Percentiles rank a stretch among this genome's conserved stretches.
Conservation (phyloP, 2,113 vertebrate genomes). For the Melanotaenia duboulayi region DNA sequence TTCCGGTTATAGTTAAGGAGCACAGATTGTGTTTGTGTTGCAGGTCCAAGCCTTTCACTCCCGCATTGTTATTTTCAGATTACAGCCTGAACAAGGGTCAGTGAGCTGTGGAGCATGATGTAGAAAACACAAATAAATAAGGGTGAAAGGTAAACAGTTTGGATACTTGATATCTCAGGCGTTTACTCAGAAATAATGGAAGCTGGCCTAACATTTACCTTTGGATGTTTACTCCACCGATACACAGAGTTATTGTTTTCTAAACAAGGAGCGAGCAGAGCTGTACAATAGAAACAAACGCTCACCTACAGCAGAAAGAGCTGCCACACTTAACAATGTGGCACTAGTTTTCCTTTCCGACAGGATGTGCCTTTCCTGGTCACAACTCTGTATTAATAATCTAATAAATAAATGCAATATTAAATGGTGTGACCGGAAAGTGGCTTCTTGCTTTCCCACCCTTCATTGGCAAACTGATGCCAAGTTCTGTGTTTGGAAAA, state of each 20-base stretch:
- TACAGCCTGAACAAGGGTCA: constrained; percentile 1
- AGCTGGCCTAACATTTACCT: constrained; percentile 64
- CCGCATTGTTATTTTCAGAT: constrained; percentile 46
- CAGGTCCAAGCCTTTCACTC: constrained; percentile 27
- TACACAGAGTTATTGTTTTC: constrained; percentile 68
- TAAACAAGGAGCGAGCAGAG: constrained; percentile 55
- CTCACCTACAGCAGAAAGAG: constrained; percentile 54
- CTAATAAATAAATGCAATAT: constrained; percentile 83
- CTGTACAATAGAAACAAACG: constrained; percentile 48
- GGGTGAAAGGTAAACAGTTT: constrained; percentile 47
- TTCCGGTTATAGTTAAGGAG: constrained; percentile 75
- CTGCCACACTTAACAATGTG: constrained; percentile 68
- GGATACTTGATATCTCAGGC: constrained; percentile 53
- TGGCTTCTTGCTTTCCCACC: constrained; percentile 76
- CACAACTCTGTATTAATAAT: constrained; percentile 76
- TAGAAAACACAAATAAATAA: constrained; percentile 61
- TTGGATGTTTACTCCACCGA: constrained; percentile 54
- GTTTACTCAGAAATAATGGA: constrained; percentile 50
- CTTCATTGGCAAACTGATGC: constrained; percentile 13
- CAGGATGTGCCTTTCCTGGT: constrained; percentile 83
- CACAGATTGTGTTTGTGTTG: constrained; percentile 68
- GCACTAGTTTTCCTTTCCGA: constrained; percentile 62
- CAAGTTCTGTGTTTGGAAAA: constrained; percentile 4
- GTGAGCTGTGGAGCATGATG: constrained; percentile 18
- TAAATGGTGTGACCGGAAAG: constrained; percentile 85